Base-by-base conservation (phyloP, 2,888 invertebrate genomes). In the Biston betularia region DNA sequence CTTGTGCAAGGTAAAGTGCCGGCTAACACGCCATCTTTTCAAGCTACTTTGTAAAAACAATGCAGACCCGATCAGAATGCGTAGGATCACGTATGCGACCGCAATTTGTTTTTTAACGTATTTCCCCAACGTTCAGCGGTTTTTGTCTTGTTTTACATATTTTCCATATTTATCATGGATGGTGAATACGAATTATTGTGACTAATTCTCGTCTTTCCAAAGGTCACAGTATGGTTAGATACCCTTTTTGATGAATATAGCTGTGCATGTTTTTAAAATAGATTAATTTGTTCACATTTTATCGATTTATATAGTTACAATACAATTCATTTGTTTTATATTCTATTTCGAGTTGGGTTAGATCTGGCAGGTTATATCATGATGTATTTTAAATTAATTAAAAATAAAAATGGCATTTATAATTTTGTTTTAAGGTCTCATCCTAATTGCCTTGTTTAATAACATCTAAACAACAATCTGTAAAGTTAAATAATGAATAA, bases 1-100 rank as follows among this genome's bases (percentile, higher is more conserved):
- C 74, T 75, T 76, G 72, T 82, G 74, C 76, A 80, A 81, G 75
- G 79, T 76, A 77, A 80, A 75, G 45, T 75, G 70, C 64, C 64
- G 59, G 69, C 73, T 73, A 69, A 67, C 59, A 67, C 63, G 62
- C 53, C 62, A 54, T 63, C 64, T 24, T 63, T 66, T 64, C 61
- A 42, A n/a, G 33, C 14, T 54, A 6, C 24, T 33, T 54, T 54
- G 40, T 65, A 53, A 56, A 61, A 59, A 60, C 33, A 49, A 57
- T 35, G 54, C 55, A 63, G 24, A 68, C 59, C 50, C 60, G 49
- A 66, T 68, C 49, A 60, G 57, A 62, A 70, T 63, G 56, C 48
- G 33, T 38, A 57, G 48, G 63, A 63, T 69, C 65, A 62, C 50
- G 71, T 71, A 71, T 71, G 67, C 62, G 49, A 63, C 58, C 63